Evolutionary conservation across 2,888 invertebrate species (phyloP).

Genomic region (Gryllus longicercus): DNA sequence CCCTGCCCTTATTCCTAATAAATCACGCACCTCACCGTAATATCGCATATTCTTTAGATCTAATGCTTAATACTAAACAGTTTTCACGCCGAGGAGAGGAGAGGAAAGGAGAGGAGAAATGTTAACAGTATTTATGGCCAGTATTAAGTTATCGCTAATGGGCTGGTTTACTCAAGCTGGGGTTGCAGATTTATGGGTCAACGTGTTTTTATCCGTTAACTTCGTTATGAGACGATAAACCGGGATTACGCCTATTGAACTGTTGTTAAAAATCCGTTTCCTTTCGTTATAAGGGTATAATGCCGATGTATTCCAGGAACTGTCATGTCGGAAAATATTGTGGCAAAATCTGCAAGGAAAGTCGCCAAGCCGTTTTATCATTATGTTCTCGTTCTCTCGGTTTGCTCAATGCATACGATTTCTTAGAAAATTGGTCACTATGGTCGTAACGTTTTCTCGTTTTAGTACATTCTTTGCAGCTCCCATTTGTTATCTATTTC

Average conservation of each 20-base stretch:
- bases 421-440: too few species aligned
- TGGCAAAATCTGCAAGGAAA: too few species aligned
- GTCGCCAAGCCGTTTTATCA: too few species aligned
- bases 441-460: too few species aligned
- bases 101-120: not conserved
- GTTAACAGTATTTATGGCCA: constrained; percentile 7
- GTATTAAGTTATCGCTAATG: constrained; percentile 11
- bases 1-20: not conserved
- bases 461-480: too few species aligned
- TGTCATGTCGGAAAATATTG: too few species aligned
- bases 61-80: constrained; percentile 4
- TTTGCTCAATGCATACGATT: too few species aligned
- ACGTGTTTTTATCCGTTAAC: constrained; percentile 6
- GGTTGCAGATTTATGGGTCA: constrained; percentile 17
- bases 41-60: constrained; percentile 8
- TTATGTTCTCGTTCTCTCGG: too few species aligned
- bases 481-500: too few species aligned
- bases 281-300: not conserved
- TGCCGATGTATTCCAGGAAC: not conserved
- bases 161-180: constrained; percentile 17
- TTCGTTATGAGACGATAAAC: constrained; percentile 2
- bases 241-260: not conserved
- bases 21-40: constrained; percentile 10
- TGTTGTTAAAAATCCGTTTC: not conserved
- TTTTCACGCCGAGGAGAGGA: not conserved